phyloP scores from a whole-genome alignment of 1,140 invertebrate species.

The Lepidurus couesii region DNA sequence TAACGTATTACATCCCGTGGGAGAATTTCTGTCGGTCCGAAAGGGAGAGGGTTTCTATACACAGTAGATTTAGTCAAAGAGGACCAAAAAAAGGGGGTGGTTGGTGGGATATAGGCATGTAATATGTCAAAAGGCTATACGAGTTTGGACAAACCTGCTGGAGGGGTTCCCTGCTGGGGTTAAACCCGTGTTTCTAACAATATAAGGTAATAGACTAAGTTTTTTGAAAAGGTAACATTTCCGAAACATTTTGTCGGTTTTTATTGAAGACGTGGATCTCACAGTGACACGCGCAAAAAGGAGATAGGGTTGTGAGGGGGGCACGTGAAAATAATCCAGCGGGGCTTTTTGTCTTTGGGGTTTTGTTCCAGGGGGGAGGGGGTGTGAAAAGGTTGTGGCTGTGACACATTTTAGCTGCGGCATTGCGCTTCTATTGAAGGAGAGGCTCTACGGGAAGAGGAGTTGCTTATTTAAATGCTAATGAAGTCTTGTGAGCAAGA shows the following conservation, averaged over 20 bases:
- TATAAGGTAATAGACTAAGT: background rate
- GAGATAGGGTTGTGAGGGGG: background rate
- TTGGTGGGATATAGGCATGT: background rate
- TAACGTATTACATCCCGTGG: conserved; percentile 18
- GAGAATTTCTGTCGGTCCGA: background rate
- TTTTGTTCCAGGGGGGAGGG: background rate
- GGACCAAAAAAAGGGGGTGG: background rate
- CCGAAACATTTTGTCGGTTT: background rate
- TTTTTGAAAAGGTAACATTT: background rate
- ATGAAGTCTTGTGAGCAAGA: background rate
- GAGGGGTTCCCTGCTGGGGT: background rate
- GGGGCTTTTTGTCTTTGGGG: background rate
- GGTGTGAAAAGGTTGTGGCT: background rate
- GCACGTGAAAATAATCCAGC: background rate
- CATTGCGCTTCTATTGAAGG: background rate
- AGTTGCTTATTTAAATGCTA: conserved; percentile 10
- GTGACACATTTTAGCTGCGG: conserved; percentile 3
- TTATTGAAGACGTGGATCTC: background rate
- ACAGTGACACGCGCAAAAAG: background rate
- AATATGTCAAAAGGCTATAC: background rate
- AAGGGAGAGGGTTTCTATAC: background rate
- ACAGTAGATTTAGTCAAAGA: background rate
- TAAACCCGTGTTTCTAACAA: background rate
- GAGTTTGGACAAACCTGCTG: background rate
- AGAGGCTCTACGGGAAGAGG: background rate